Conservation (phyloP, 30 jellyfish, hydroid and myxozoan genomes). For the Aurelia coerulea region DNA sequence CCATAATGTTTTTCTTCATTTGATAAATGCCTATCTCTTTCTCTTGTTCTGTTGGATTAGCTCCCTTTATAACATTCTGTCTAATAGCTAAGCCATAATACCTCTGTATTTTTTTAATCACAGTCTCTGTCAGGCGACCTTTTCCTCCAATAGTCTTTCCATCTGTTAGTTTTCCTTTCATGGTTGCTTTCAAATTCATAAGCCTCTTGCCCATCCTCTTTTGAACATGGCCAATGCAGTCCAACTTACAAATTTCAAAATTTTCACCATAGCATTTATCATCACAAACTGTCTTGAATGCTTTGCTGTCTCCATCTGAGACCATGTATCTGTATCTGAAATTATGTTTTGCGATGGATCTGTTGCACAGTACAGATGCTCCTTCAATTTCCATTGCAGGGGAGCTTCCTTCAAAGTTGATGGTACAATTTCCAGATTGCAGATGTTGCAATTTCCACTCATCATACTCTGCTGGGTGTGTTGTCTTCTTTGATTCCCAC, state of each 20-base stretch:
- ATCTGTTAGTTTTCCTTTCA: slow-evolving; percentile 33
- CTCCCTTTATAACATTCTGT: too few relatives aligned
- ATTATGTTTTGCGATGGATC: slow-evolving; percentile 7
- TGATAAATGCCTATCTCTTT: slow-evolving; percentile 5
- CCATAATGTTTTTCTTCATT: slow-evolving; percentile 19
- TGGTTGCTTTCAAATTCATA: neutral
- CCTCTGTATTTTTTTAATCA: slow-evolving; percentile 16
- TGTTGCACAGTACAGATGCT: neutral
- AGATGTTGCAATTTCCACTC: too few relatives aligned
- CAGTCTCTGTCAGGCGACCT: slow-evolving; percentile 21
- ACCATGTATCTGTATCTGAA: slow-evolving; percentile 2
- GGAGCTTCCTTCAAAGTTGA: slow-evolving; percentile 1
- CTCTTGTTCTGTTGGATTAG: too few relatives aligned
- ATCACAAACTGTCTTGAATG: too few relatives aligned
- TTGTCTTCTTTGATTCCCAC: too few relatives aligned
- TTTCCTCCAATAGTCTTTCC: slow-evolving; percentile 37
- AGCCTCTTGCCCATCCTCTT: slow-evolving; percentile 35
- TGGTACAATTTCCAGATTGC: neutral
- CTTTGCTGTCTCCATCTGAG: slow-evolving; percentile 27
- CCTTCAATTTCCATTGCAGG: neutral
- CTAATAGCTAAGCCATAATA: slow-evolving; percentile 41
- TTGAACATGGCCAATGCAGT: too few relatives aligned
- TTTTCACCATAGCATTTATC: too few relatives aligned
- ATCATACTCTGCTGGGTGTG: too few relatives aligned
- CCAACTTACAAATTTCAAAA: slow-evolving; percentile 13